Percentiles rank a stretch among this genome's conserved stretches.
Conservation (phyloP, 2,888 invertebrate genomes). For the Ischnus inquisitorius region DNA sequence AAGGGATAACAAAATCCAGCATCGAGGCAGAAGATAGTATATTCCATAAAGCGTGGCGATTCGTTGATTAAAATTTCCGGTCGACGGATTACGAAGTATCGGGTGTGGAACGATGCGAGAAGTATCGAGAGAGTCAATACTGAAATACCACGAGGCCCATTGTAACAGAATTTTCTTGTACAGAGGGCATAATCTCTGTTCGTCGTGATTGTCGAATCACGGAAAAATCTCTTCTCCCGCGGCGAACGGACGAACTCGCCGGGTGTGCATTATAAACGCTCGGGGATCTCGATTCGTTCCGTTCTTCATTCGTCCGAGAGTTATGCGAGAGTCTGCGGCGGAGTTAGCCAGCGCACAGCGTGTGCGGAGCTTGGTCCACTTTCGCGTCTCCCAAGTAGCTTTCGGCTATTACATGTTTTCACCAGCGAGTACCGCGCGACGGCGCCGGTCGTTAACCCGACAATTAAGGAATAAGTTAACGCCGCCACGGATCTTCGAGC, state of each 20-base stretch:
- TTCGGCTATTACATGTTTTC: slow-evolving; percentile 26
- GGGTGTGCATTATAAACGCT: slow-evolving; percentile 21
- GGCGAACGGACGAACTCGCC: not conserved
- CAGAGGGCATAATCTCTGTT: not conserved
- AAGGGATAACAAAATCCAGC: not conserved
- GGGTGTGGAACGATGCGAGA: slow-evolving; percentile 61
- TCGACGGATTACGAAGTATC: slow-evolving; percentile 54
- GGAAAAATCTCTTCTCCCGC: slow-evolving; percentile 8
- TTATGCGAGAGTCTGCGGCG: not conserved
- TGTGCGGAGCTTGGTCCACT: slow-evolving; percentile 52
- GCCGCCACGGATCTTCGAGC: slow-evolving; percentile 70
- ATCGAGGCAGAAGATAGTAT: slow-evolving; percentile 6
- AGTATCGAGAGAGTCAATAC: slow-evolving; percentile 38
- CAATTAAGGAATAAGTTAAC: slow-evolving; percentile 80
- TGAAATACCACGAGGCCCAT: not conserved
- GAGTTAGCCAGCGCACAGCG: not conserved
- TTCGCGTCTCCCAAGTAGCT: slow-evolving; percentile 46
- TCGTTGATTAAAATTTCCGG: slow-evolving; percentile 70
- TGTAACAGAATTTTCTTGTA: not conserved
- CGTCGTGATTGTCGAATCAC: slow-evolving; percentile 20
- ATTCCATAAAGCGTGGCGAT: slow-evolving; percentile 60
- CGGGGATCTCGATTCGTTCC: slow-evolving; percentile 37
- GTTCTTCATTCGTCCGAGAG: slow-evolving; percentile 18
- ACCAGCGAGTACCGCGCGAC: not conserved
- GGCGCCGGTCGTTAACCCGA: slow-evolving; percentile 79